phyloP scores from a whole-genome alignment of 2,888 invertebrate genomes.

The Cetonia aurata region DNA sequence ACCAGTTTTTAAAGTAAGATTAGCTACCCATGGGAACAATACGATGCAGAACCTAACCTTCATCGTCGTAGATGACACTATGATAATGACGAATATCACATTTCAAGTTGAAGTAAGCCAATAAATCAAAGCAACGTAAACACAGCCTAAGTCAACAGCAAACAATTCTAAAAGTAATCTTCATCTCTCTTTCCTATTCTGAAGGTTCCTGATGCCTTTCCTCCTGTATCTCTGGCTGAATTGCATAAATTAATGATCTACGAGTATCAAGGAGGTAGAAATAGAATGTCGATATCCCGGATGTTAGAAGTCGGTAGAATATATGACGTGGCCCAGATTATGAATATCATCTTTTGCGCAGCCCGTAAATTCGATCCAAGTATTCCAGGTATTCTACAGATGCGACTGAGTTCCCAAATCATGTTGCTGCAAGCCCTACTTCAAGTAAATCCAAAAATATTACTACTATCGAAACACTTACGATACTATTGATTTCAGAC shows the following conservation, averaged over 20 bases:
- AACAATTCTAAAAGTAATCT: too few species aligned
- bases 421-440: background rate
- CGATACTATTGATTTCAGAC: background rate
- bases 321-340: background rate
- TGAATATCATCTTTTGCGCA: constrained; percentile 4
- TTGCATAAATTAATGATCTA: too few species aligned
- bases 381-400: background rate
- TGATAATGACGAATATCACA: constrained; percentile 10
- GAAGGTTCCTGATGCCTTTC: too few species aligned
- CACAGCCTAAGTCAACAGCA: too few species aligned
- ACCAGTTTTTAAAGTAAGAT: constrained; percentile 4
- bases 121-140: background rate
- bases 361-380: background rate
- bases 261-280: too few species aligned
- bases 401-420: background rate
- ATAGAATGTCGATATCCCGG: background rate
- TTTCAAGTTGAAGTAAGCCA: constrained; percentile 8
- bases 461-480: too few species aligned
- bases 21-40: background rate
- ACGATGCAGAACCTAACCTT: background rate
- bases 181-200: too few species aligned
- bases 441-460: background rate
- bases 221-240: too few species aligned
- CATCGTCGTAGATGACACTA: constrained; percentile 18
- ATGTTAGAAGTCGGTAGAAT: background rate